Evolutionary conservation across 1,140 invertebrate species (phyloP).

Genomic region (Pristionchus pacificus): DNA sequence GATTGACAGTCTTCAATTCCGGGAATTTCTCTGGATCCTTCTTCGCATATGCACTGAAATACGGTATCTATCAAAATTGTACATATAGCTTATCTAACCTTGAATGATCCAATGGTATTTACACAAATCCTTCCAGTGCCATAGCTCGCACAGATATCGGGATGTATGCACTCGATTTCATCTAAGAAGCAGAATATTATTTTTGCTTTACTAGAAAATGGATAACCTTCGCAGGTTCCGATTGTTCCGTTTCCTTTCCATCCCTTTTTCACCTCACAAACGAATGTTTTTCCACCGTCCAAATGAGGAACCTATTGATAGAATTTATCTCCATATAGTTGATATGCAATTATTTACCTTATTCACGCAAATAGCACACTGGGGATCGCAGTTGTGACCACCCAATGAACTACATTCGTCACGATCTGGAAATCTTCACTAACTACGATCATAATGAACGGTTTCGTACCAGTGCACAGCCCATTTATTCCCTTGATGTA

Average conservation of each 20-base stretch:
- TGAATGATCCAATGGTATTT: neutral
- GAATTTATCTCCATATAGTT: neutral
- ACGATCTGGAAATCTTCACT: neutral
- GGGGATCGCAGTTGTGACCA: neutral
- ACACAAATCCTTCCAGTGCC: neutral
- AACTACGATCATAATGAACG: neutral
- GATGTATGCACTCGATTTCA: neutral
- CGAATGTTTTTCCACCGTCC: neutral
- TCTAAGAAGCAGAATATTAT: neutral
- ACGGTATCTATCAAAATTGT: too few species aligned
- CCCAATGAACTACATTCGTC: neutral
- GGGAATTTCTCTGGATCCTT: too few species aligned
- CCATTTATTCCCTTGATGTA: neutral
- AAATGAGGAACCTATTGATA: neutral
- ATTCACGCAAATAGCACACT: neutral
- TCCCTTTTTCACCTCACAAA: neutral
- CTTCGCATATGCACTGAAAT: too few species aligned
- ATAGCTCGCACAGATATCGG: neutral
- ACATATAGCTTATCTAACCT: too few species aligned
- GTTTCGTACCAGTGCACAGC: neutral
- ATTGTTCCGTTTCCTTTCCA: neutral
- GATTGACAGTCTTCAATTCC: too few species aligned
- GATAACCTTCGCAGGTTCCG: neutral
- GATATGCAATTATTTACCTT: neutral
- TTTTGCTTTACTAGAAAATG: neutral